Base-by-base conservation (phyloP, 2,113 vertebrate genomes). In the Spea multiplicata region DNA sequence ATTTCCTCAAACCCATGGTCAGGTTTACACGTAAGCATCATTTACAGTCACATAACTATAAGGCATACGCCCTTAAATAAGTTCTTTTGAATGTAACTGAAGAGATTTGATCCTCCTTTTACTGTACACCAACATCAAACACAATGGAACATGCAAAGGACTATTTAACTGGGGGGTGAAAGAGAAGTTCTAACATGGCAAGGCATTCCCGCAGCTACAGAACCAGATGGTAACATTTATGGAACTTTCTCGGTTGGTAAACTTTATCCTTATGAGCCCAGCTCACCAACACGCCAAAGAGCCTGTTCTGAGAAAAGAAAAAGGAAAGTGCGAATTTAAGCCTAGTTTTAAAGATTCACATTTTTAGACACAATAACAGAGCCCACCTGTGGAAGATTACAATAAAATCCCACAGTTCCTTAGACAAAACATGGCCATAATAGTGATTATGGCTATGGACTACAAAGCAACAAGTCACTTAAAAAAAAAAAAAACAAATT, bases 261-360 rank as follows among this genome's bases (percentile, higher is more conserved):
- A 82, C 80, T 57, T 87, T 84, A 89, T 76, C 84, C 81, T 83
- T 80, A 83, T 0, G 6, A 85, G 85, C 83, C 81, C 82, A 64
- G 73, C 84, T 83, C 82, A 87, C 82, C 80, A 84, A 82, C 72
- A 59, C 4, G 55, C 55, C 14, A 59, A 59, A 59, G 10, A 59
- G 4, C 2, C 10, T 53, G 6, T 53, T 53, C 10, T 53, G 14
- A 5, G 14, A 59, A 59, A 59, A 59, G 9, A 52, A 52, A 84
- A 85, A 61, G 14, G 12, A 79, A 48, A 47, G 5, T 84, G 74
- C 80, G 83, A 83, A 89, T 86, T 87, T 86, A 77, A 70, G 86
- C 85, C 85, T 73, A 86, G 88, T 88, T 87, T 72, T 83, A 30
- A 82, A 88, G 86, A 87, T 89, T 86, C 87, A 88, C 86, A 88